Base-by-base conservation (phyloP, 1,140 invertebrate species). In the Berghia stephanieae region DNA sequence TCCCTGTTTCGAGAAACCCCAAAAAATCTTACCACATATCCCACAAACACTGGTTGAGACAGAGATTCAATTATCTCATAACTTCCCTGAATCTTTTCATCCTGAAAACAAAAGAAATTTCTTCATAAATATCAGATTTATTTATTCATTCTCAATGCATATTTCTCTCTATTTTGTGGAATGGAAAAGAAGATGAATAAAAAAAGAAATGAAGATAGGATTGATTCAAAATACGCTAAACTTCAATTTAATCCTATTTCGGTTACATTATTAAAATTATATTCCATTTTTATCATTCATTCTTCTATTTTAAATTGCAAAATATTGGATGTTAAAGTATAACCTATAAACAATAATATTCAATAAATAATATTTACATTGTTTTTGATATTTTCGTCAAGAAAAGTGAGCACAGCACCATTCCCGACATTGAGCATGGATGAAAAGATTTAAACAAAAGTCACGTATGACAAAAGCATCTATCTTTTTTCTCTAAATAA, bases 1-100 rank as follows among this genome's bases (percentile, higher is more conserved):
- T n/a, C n/a, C n/a, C n/a, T n/a, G n/a, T n/a, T n/a, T n/a, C n/a
- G n/a, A n/a, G n/a, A n/a, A n/a, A n/a, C n/a, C n/a, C n/a, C n/a
- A 42, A 27, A 42, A 36, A 34, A 55, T 74, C 74, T 86, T 83
- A 88, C 87, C 52, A 86, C 82, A 82, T 88, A 88, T 21, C 85
- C 82, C 42, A 86, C 79, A 78, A 88, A 88, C 13, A 84, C 66
- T 10, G 79, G 70, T 46, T 85, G 79, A 16, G 78, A 77, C 24
- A 88, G 66, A 42, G 83, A 80, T 27, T 67, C n/a, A 31, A 80
- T 78, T 4, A 88, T 81, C 79, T 87, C 82, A 24, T 78, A 75
- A 34, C 81, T 83, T 68, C 79, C 73, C 44, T 86, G 78, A n/a
- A 87, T 83, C 49, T 79, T 80, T 55, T 87, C 86, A 80, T 81